Evolutionary conservation across 1,140 invertebrate species (phyloP), one percentile per base, ranked within the genome.

Genomic region (Heterodera carotae): DNA sequence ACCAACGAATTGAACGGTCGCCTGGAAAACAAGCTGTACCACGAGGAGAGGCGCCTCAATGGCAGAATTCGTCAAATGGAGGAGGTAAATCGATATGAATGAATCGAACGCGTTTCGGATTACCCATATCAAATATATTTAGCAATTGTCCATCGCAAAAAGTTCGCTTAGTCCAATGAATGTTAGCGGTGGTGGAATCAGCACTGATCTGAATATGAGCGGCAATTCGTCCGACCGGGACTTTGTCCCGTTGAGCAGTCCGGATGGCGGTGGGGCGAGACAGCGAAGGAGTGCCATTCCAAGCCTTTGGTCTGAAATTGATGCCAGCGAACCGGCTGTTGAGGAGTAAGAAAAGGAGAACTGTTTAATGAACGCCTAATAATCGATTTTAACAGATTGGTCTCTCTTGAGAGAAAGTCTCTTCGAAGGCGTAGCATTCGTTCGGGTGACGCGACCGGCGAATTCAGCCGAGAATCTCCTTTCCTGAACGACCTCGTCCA

Each of bases 21-120:
- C 31, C 56, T 79, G 10, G 78, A 79, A 36, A 79, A 79, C 76
- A 79, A 79, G 39, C 27, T 81, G n/a, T 79, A 76, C 53, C 78
- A 79, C 67, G 78, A 79, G 27, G 78, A 79, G 59, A 36, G 78
- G 4, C 53, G 56, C 25, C n/a, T 79, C 2, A 79, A 70, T n/a
- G 34, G 22, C n/a, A 79, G 76, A 66, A 59, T 79, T 31, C 69
- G 56, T n/a, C 78, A 81, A 39, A 31, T 79, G 31, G 78, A 79
- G 56, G 79, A 79, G 78, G 78, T 79, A 10, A n/a, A 68, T 25
- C 25, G 33, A 25, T 7, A 69, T 6, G n/a, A 36, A 53, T 64
- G 18, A 22, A 22, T 71, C 53, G 6, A 72, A 70, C 33, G 31
- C 15, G n/a, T 53, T 18, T 4, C 15, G 22, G 25, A n/a, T n/a